Conservation (phyloP, 2,113 vertebrate genomes). For the Trichechus manatus region DNA sequence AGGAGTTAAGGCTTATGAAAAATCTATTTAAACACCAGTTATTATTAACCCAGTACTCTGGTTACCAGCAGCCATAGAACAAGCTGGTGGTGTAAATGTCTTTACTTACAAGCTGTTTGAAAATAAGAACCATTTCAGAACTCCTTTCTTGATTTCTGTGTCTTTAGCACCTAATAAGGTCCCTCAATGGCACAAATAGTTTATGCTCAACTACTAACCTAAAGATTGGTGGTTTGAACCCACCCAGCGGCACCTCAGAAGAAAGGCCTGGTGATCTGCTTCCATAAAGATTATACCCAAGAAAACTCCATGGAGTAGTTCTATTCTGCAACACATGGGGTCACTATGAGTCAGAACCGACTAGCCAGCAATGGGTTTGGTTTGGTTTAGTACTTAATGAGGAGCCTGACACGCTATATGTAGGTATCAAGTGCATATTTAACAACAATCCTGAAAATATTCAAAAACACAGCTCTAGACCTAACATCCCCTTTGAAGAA, state of each 20-base stretch:
- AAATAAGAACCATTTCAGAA: not conserved
- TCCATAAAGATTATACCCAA: not conserved
- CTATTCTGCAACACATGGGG: not conserved
- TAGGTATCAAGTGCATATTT: not conserved
- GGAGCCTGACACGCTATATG: conserved; percentile 13
- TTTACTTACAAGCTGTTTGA: conserved; percentile 1
- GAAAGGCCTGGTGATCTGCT: not conserved
- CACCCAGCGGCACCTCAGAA: not conserved
- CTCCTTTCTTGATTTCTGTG: conserved; percentile 20
- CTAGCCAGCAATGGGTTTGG: not conserved
- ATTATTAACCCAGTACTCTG: not conserved
- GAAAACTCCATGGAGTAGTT: not conserved
- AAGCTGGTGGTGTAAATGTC: not conserved
- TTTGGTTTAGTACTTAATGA: not conserved
- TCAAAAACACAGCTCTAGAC: not conserved
- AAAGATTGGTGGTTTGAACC: not conserved
- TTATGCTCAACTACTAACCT: not conserved
- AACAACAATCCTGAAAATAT: not conserved
- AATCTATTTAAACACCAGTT: not conserved
- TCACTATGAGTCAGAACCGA: no score
- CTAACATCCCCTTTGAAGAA: not conserved
- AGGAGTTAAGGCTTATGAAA: not conserved
- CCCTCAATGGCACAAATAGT: no score
- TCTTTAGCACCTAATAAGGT: not conserved
- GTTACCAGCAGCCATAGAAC: not conserved